phyloP scores from a whole-genome alignment of 2,797 vertebrate species.

The Nannoperca australis region DNA sequence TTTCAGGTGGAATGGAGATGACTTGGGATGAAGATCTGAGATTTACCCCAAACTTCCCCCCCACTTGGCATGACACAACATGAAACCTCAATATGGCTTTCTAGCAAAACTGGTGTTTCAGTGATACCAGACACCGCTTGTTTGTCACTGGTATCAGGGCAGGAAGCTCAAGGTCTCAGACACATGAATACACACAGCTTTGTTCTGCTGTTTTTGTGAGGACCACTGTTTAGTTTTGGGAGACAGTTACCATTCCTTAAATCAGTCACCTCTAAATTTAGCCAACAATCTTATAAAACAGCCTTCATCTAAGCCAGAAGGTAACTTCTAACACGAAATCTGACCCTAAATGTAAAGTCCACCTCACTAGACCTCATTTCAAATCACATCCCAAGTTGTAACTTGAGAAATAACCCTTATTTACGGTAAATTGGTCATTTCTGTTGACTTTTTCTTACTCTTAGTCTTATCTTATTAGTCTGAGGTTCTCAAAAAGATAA shows the following conservation, averaged over 20 bases:
- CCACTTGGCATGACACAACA: constrained; percentile 24
- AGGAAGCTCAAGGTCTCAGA: constrained; percentile 49
- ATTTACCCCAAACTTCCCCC: neutral
- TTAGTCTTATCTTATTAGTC: neutral
- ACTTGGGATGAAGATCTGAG: no score
- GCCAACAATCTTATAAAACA: neutral
- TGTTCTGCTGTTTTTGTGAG: neutral
- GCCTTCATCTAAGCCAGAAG: no score
- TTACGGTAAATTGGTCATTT: neutral
- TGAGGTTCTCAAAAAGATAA: neutral
- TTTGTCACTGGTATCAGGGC: constrained; percentile 47
- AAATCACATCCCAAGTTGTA: neutral
- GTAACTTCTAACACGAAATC: neutral
- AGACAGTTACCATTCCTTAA: neutral
- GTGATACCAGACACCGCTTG: constrained; percentile 61
- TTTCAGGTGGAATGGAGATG: neutral
- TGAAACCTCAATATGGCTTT: constrained; percentile 51
- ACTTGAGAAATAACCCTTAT: neutral
- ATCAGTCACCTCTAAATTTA: neutral
- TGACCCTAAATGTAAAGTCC: neutral
- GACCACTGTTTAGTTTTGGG: neutral
- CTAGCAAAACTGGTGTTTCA: constrained; percentile 41
- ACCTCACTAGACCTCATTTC: neutral
- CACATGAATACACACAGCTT: neutral
- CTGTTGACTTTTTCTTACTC: neutral